These are phyloP conservation scores for Halocynthia aurantium DNA, from an alignment of 23 tunicate genomes.

Conservation along the genomic window DNA sequence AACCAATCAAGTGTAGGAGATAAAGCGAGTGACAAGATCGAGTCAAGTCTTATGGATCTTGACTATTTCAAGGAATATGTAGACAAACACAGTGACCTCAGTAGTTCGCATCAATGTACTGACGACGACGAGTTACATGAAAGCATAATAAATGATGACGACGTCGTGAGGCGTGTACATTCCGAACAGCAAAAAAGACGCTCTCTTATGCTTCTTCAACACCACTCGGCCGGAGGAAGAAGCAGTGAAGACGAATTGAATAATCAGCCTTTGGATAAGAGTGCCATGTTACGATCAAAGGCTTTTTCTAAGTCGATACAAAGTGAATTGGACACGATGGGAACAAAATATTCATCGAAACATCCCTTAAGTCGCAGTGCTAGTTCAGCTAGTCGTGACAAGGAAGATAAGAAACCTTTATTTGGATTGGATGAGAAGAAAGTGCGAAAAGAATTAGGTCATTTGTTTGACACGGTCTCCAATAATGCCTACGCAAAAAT, in stretches of 20 bases:
- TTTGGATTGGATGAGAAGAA: neutral
- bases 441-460: conserved; percentile 11
- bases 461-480: conserved; percentile 14
- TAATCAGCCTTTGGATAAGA: neutral
- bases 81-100: too few relatives aligned
- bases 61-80: too few relatives aligned
- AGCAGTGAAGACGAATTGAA: neutral
- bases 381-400: neutral
- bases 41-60: too few relatives aligned
- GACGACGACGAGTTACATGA: too few relatives aligned
- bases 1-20: too few relatives aligned
- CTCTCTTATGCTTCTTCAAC: too few relatives aligned
- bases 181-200: too few relatives aligned
- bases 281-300: neutral
- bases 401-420: neutral
- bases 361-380: neutral
- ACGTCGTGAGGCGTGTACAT: too few relatives aligned
- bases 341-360: neutral
- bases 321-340: neutral
- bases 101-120: too few relatives aligned
- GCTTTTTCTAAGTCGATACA: neutral
- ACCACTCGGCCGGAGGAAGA: neutral
- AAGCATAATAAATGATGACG: too few relatives aligned
- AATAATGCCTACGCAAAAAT: conserved; percentile 22
- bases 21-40: too few relatives aligned